Conservation (phyloP, 2,113 vertebrate species). For the Illadopsis cleaveri region DNA sequence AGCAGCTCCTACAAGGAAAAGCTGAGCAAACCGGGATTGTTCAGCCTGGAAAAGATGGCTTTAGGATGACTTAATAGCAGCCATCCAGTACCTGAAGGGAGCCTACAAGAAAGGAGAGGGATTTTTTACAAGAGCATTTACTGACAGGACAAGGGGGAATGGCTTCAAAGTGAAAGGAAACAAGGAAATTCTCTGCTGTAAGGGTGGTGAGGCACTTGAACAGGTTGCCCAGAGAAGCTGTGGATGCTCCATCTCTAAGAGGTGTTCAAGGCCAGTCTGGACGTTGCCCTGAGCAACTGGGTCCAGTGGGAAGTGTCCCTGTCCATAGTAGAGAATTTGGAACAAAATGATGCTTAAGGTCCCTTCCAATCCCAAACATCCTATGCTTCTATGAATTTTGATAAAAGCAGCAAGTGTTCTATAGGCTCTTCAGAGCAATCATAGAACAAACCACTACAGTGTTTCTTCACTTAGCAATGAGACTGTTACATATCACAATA, state of each 20-base stretch:
- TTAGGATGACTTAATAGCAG: background rate
- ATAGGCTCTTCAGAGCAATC: background rate
- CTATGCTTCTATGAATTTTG: background rate
- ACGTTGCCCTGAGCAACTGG: background rate
- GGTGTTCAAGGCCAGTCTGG: background rate
- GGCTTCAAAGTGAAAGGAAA: background rate
- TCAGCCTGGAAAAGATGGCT: background rate
- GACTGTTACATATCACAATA: background rate
- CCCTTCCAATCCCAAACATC: background rate
- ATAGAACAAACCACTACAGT: background rate
- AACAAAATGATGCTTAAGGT: background rate
- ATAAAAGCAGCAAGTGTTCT: background rate
- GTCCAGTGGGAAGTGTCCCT: background rate
- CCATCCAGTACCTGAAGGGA: background rate
- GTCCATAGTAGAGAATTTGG: background rate
- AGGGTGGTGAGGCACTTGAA: background rate
- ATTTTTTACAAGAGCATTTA: background rate
- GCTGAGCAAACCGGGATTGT: background rate
- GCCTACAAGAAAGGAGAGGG: background rate
- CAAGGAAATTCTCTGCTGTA: background rate
- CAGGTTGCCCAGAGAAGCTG: background rate
- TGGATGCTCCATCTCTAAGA: too few species aligned
- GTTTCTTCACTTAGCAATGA: background rate
- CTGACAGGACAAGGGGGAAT: background rate
- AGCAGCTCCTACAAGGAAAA: background rate